Conservation (phyloP, 2,797 vertebrate genomes). For the Cyprinodon diabolis region DNA sequence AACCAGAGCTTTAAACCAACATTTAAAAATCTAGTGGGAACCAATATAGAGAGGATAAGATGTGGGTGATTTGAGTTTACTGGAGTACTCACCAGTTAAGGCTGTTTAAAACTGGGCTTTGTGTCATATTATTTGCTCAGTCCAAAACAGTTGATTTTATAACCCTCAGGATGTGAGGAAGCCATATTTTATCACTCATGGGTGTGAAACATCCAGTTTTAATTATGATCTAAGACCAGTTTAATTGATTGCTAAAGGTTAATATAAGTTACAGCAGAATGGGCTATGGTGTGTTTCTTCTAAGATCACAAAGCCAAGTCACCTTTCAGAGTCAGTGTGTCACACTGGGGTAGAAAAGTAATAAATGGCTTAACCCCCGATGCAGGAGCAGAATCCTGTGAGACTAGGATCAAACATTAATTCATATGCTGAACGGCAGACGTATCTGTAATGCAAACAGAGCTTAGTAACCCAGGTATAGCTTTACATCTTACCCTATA, state of each 20-base stretch:
- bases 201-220: slow-evolving; percentile 37
- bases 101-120: slow-evolving; percentile 30
- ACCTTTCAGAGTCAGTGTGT: slow-evolving; percentile 18
- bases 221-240: slow-evolving; percentile 38
- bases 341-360: slow-evolving; percentile 7
- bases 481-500: slow-evolving; percentile 23
- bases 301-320: slow-evolving; percentile 21
- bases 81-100: slow-evolving; percentile 28
- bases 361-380: slow-evolving; percentile 14
- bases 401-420: slow-evolving; percentile 36
- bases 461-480: slow-evolving; percentile 6
- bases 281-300: slow-evolving; percentile 14
- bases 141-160: slow-evolving; percentile 45
- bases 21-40: no score
- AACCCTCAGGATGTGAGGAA: slow-evolving; percentile 14
- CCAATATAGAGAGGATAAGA: no score
- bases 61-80: slow-evolving; percentile 33
- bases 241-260: slow-evolving; percentile 34
- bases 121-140: slow-evolving; percentile 51
- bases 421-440: slow-evolving; percentile 25
- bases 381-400: slow-evolving; percentile 10
- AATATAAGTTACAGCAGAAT: slow-evolving; percentile 22
- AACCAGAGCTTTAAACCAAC: no score
- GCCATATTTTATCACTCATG: slow-evolving; percentile 29
- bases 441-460: slow-evolving; percentile 15